These are phyloP conservation scores for Taenaris catops DNA, from an alignment of 2,888 invertebrate genomes.

Conservation along the genomic window DNA sequence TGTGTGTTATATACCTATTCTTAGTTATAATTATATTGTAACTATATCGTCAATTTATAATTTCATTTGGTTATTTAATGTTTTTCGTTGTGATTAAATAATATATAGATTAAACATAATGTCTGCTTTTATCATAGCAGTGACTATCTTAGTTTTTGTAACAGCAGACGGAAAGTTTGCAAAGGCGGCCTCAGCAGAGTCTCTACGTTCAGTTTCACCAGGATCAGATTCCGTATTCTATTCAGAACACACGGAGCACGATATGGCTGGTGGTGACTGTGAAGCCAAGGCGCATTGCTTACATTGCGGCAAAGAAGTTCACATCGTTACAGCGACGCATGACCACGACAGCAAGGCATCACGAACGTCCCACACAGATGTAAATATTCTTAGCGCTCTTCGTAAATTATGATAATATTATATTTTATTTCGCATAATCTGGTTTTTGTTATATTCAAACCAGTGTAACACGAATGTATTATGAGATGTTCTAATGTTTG, in stretches of 20 bases:
- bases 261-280: slow-evolving; percentile 69
- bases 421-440: too few species aligned
- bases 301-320: slow-evolving; percentile 91
- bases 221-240: slow-evolving; percentile 95
- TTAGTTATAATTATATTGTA: too few species aligned
- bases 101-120: too few species aligned
- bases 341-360: slow-evolving; percentile 64
- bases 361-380: slow-evolving; percentile 68
- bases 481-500: too few species aligned
- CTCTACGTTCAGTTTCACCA: slow-evolving; percentile 92
- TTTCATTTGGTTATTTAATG: too few species aligned
- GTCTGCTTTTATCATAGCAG: slow-evolving; percentile 10
- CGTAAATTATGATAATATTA: too few species aligned
- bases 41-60: too few species aligned
- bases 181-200: slow-evolving; percentile 92
- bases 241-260: slow-evolving; percentile 85
- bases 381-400: too few species aligned
- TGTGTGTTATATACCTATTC: too few species aligned
- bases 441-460: too few species aligned
- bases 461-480: too few species aligned
- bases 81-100: too few species aligned
- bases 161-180: slow-evolving; percentile 69
- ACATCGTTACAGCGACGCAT: slow-evolving; percentile 76
- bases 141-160: slow-evolving; percentile 22
- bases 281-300: slow-evolving; percentile 85